Conservation (phyloP, 1,140 invertebrate species). For the Aethina tumida region DNA sequence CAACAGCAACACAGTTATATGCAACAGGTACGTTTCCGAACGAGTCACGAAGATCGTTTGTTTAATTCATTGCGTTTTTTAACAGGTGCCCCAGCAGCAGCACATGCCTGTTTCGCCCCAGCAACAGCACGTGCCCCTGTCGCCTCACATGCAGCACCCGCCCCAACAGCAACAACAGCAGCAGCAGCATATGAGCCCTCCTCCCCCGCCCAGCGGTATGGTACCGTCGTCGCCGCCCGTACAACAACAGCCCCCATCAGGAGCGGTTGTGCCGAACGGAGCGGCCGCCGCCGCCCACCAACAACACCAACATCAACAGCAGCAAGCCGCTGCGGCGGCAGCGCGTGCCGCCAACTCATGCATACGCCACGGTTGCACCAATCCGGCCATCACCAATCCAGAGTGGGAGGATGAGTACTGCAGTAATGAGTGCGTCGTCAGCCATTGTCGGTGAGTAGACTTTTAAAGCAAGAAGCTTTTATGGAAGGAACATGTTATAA, state of each 20-base stretch:
- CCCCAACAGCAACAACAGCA: slow-evolving; percentile 23
- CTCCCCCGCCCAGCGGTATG: too few species aligned
- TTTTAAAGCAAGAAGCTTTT: not conserved
- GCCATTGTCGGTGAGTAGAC: slow-evolving; percentile 72
- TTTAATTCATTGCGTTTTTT: too few species aligned
- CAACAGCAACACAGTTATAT: slow-evolving; percentile 35
- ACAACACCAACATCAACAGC: slow-evolving; percentile 37
- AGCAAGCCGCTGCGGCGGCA: slow-evolving; percentile 34
- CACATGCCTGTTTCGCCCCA: slow-evolving; percentile 25
- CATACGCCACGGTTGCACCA: slow-evolving; percentile 82
- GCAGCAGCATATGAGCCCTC: slow-evolving; percentile 38
- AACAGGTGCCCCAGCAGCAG: slow-evolving; percentile 29
- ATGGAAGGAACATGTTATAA: not conserved
- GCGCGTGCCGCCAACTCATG: slow-evolving; percentile 55
- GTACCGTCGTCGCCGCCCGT: slow-evolving; percentile 37
- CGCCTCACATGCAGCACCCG: slow-evolving; percentile 31
- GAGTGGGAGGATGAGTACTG: slow-evolving; percentile 98
- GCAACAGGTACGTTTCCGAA: slow-evolving; percentile 36
- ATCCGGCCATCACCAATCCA: slow-evolving; percentile 79
- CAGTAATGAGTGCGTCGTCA: slow-evolving; percentile 94
- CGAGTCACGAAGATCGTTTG: too few species aligned
- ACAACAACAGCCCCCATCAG: slow-evolving; percentile 4
- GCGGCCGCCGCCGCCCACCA: slow-evolving; percentile 36
- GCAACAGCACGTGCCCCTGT: slow-evolving; percentile 27
- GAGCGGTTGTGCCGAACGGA: slow-evolving; percentile 7